Conservation (phyloP, 2,888 invertebrate species). For the Pterostichus madidus region DNA sequence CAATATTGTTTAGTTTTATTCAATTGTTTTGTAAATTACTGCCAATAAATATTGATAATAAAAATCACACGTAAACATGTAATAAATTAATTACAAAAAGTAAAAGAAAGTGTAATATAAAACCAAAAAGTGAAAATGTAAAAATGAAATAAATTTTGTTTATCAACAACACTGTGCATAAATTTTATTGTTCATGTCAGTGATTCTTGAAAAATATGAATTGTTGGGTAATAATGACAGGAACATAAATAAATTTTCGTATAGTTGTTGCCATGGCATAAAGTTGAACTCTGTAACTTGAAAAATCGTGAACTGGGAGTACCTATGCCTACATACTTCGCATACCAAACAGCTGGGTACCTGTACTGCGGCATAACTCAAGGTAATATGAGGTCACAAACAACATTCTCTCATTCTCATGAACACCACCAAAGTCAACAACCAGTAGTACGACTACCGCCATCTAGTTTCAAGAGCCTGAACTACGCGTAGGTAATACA, state of each 20-base stretch:
- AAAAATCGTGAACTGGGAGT: constrained; percentile 40
- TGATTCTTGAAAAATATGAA: not conserved
- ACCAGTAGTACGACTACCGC: not conserved
- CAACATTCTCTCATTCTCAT: constrained; percentile 53
- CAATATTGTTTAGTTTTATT: not conserved
- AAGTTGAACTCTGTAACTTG: constrained; percentile 22
- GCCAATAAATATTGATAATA: no score
- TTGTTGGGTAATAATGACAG: not conserved
- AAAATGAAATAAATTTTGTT: constrained; percentile 1
- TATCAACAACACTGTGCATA: not conserved
- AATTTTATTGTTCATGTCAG: not conserved
- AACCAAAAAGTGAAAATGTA: constrained; percentile 41
- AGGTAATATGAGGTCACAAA: constrained; percentile 56
- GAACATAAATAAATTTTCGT: not conserved
- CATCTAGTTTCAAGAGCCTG: not conserved
- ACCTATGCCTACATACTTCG: constrained; percentile 52
- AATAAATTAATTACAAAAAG: not conserved
- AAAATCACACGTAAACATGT: not conserved
- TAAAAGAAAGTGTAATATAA: constrained; percentile 35
- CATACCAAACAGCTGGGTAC: constrained; percentile 50
- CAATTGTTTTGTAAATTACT: not conserved
- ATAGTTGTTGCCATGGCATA: not conserved
- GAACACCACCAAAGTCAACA: constrained; percentile 35
- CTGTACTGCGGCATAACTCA: constrained; percentile 51
- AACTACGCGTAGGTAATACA: constrained; percentile 18